phyloP scores from a whole-genome alignment of 2,888 invertebrate species.

The Megaustenia siamemsis region DNA sequence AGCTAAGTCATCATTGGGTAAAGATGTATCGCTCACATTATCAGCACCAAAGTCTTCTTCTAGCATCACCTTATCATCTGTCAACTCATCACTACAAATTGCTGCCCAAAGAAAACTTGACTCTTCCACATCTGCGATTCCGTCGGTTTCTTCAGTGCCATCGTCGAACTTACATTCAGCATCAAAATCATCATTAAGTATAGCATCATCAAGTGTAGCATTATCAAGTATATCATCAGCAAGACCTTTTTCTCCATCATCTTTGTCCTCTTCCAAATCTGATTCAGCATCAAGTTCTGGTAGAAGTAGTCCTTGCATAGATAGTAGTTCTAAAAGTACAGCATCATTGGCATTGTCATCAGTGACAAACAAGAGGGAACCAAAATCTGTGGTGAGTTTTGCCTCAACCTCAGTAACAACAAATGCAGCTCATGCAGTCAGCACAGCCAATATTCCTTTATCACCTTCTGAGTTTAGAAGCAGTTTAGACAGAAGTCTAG shows the following conservation, averaged over 20 bases:
- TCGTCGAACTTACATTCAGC: slow-evolving; percentile 15
- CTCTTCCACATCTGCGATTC: slow-evolving; percentile 7
- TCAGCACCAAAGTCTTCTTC: slow-evolving; percentile 16
- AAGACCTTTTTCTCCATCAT: slow-evolving; percentile 49
- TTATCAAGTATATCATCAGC: slow-evolving; percentile 43
- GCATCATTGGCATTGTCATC: slow-evolving; percentile 11
- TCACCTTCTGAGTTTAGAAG: slow-evolving; percentile 7
- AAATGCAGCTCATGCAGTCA: background rate
- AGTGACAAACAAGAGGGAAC: slow-evolving; percentile 40
- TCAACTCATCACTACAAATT: slow-evolving; percentile 44
- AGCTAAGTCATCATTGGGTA: background rate
- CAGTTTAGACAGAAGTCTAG: slow-evolving; percentile 38
- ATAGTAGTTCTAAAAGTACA: slow-evolving; percentile 7
- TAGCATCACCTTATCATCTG: slow-evolving; percentile 21
- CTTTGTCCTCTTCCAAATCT: slow-evolving; percentile 41
- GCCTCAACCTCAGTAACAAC: background rate
- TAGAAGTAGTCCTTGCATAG: slow-evolving; percentile 31
- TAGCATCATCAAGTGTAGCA: too few species aligned
- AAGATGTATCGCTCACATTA: background rate
- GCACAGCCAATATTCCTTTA: background rate
- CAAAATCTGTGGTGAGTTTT: background rate
- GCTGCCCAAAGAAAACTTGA: slow-evolving; percentile 45
- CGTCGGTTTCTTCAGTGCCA: background rate
- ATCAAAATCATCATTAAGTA: slow-evolving; percentile 29
- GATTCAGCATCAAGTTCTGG: slow-evolving; percentile 43